phyloP scores from a whole-genome alignment of 2,113 vertebrate genomes.

The Ovibos moschatus region DNA sequence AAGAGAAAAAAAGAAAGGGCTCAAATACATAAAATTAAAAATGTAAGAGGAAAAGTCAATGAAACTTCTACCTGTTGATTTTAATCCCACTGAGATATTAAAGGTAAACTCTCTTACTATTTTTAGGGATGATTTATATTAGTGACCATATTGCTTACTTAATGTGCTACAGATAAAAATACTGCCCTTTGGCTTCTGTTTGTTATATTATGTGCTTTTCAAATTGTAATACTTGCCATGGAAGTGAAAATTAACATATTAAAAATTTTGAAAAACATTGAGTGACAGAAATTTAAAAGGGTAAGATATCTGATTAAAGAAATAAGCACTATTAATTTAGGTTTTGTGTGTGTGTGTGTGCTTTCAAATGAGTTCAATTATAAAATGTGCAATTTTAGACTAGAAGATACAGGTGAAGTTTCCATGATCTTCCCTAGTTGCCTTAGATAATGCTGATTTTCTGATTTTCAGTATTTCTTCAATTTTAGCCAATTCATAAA shows the following conservation, averaged over 20 bases:
- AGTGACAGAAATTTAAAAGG: not conserved
- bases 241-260: not conserved
- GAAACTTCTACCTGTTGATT: constrained; percentile 40
- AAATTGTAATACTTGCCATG: not conserved
- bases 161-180: fast-evolving
- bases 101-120: constrained; percentile 46
- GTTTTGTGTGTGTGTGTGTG: fast-evolving
- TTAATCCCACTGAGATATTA: constrained; percentile 52
- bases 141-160: constrained; percentile 25
- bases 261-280: not conserved
- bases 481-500: not conserved
- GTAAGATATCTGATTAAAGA: not conserved
- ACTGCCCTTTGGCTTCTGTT: not conserved
- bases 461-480: not conserved
- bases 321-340: not conserved
- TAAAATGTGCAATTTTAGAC: not conserved
- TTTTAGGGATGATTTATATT: constrained; percentile 8
- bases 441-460: not conserved
- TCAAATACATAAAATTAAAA: not conserved
- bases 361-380: not conserved
- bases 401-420: not conserved
- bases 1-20: not conserved
- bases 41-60: not conserved
- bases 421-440: not conserved
- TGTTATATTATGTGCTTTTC: not conserved